Evolutionary conservation across 2,797 vertebrate species (phyloP).

Genomic region (Allenopithecus nigroviridis): DNA sequence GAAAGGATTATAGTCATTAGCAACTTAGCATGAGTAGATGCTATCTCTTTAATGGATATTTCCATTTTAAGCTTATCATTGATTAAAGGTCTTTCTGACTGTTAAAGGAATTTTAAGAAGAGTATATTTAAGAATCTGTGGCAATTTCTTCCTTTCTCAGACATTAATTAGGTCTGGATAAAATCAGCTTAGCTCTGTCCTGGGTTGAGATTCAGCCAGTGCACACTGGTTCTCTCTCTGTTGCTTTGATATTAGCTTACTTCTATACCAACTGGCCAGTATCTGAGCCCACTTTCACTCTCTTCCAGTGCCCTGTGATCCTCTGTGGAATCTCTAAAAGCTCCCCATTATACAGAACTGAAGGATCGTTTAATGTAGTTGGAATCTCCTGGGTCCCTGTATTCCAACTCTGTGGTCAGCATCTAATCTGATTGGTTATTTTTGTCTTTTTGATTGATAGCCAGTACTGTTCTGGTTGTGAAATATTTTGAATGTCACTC

Average conservation of each 20-base stretch:
- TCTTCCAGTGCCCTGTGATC: background rate
- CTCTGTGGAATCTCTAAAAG: background rate
- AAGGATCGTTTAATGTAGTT: background rate
- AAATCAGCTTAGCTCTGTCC: background rate
- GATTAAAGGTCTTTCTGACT: background rate
- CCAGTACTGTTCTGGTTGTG: background rate
- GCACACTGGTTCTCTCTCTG: background rate
- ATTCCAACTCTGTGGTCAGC: background rate
- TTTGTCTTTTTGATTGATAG: background rate
- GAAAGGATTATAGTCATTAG: background rate
- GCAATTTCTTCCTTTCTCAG: background rate
- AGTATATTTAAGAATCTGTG: background rate
- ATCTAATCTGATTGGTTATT: background rate
- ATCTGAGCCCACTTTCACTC: background rate
- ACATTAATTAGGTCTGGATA: background rate
- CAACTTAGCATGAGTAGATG: background rate
- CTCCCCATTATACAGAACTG: background rate
- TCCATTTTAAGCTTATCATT: slow-evolving; percentile 4
- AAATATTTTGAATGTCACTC: background rate
- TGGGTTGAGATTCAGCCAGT: background rate
- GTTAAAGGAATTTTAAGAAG: slow-evolving; percentile 11
- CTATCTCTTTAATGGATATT: background rate
- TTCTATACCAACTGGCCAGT: background rate
- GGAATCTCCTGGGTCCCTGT: background rate
- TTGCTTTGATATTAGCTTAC: background rate